Evolutionary conservation across 1,140 invertebrate species (phyloP).

Genomic region (Drosophila dunni): DNA sequence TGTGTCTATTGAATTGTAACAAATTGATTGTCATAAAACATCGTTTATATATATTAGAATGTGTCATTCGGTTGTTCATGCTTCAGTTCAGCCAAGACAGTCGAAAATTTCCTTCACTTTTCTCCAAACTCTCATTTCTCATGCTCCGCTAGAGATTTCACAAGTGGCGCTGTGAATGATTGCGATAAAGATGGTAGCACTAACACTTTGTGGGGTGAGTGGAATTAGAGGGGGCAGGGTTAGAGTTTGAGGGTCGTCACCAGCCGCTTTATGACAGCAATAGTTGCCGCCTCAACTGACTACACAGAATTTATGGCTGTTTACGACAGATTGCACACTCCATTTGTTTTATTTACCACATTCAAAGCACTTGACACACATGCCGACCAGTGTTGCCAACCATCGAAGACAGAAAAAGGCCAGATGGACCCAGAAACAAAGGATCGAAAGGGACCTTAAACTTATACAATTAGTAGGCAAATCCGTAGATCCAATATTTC

Average conservation of each 20-base stretch:
- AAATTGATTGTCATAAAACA: conserved; percentile 83
- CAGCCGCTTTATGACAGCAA: conserved; percentile 62
- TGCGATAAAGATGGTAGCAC: conserved; percentile 66
- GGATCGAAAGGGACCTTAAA: no score
- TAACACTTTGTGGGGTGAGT: conserved; percentile 4
- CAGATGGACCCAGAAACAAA: no score
- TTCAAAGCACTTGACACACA: conserved; percentile 72
- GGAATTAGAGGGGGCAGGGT: not conserved
- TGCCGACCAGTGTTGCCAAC: conserved; percentile 14
- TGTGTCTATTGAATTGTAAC: conserved; percentile 82
- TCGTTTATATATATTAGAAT: conserved; percentile 84
- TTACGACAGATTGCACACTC: conserved; percentile 82
- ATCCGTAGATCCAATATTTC: no score
- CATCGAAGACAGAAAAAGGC: no score
- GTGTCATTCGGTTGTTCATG: conserved; percentile 78
- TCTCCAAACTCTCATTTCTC: conserved; percentile 6
- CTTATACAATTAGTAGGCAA: no score
- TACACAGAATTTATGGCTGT: conserved; percentile 77
- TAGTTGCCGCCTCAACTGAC: conserved; percentile 57
- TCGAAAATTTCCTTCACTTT: conserved; percentile 44
- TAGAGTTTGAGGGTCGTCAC: conserved; percentile 6
- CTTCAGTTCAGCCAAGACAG: conserved; percentile 60
- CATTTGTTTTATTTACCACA: conserved; percentile 82
- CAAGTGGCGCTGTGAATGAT: conserved; percentile 80
- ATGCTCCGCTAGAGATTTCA: conserved; percentile 54